These are phyloP conservation scores for Rhinogobio ventralis DNA, from an alignment of 2,797 vertebrate species.

Conservation along the genomic window DNA sequence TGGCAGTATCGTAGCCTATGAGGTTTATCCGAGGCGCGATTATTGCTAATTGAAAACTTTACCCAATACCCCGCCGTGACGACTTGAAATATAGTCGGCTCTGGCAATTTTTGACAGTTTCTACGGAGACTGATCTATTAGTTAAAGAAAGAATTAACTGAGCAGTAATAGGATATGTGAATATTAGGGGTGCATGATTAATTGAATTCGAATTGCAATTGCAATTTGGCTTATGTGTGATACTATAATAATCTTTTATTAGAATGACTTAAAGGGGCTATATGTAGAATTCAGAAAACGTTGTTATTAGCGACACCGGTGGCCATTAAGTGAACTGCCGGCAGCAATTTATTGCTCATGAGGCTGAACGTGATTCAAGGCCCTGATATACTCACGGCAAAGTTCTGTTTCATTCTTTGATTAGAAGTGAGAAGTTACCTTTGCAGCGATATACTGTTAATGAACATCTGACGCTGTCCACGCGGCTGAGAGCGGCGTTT, in stretches of 20 bases:
- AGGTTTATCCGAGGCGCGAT: conserved; percentile 83
- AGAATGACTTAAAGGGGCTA: not conserved
- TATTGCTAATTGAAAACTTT: conserved; percentile 89
- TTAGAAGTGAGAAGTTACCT: not conserved
- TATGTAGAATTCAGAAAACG: not conserved
- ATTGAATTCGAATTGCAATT: too few species aligned
- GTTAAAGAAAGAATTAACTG: not conserved
- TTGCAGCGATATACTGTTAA: not conserved
- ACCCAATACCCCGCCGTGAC: conserved; percentile 77
- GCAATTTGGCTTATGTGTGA: too few species aligned
- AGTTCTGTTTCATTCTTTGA: not conserved
- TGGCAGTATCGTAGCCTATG: conserved; percentile 84
- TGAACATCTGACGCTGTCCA: not conserved
- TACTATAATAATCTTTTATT: not conserved
- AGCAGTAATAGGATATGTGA: accelerated
- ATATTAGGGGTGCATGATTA: too few species aligned
- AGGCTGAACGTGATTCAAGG: not conserved
- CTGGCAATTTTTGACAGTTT: conserved; percentile 85
- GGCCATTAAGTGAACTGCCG: not conserved
- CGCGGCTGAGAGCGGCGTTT: not conserved
- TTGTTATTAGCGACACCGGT: not conserved
- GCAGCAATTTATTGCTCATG: not conserved
- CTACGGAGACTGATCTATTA: conserved; percentile 70
- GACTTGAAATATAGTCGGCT: conserved; percentile 86
- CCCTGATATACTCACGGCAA: not conserved